Evolutionary conservation across 2,888 invertebrate species (phyloP), one percentile per base, ranked within the genome.

Genomic region (Lottia scabra): DNA sequence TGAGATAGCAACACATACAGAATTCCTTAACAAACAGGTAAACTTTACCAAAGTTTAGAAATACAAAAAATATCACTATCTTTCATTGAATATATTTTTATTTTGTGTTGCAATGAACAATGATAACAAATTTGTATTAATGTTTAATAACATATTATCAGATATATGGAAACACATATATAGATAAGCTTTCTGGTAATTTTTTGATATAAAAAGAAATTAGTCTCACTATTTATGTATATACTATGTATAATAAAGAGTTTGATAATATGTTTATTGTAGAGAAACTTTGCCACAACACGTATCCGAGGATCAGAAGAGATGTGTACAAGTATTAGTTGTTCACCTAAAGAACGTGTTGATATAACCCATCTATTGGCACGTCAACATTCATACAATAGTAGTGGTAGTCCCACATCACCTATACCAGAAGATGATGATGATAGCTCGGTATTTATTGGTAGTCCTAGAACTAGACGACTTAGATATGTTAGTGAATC

Each of bases 301-400:
- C 79, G 84, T 56, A 84, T 89, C 0, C 81, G 89, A 27, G 90
- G 90, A 10, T 83, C 81, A 23, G 89, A 89, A 75, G 90, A 90
- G 76, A 70, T 87, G 26, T 89, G 89, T 72, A 56, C 23, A 23
- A 56, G 56, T 56, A 72, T 88, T 63, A 87, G 86, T 15, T 88
- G 90, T 16, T 88, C 89, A 1, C 86, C 88, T 1, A 80, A 81
- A 38, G 87, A 89, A 26, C 77, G 82, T 16, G 74, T 84, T 8
- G 87, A 90, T 77, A 82, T 90, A 75, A 86, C 86, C 38, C 82
- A 83, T 67, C 85, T 89, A 72, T 80, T 90, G 71, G 82, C 83
- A 23, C 83, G 89, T 8, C 85, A 87, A n/a, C 72, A 71, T 15
- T 78, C 75, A 30, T 71, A 66, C 16, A 70, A 72, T n/a, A 71